Evolutionary conservation across 2,888 invertebrate genomes (phyloP).

Genomic region (Barypeithes pellucidus): DNA sequence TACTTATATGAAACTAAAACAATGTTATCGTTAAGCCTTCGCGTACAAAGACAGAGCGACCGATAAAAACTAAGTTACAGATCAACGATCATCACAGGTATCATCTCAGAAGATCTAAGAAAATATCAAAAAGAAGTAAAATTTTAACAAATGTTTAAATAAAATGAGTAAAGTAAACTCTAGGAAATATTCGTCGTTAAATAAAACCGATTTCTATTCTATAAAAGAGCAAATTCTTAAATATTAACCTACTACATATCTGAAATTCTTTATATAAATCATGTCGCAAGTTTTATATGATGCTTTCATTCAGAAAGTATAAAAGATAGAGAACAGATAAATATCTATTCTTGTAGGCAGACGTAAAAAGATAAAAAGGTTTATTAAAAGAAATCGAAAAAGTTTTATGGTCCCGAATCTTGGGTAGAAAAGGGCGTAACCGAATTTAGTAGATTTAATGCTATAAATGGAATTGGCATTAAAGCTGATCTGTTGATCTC

Average conservation of each 20-base stretch:
- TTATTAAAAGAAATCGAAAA: slow-evolving; percentile 30
- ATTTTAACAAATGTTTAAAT: too few relatives aligned
- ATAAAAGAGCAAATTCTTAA: not conserved
- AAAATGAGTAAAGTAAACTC: not conserved
- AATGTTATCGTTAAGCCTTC: too few relatives aligned
- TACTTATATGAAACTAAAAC: too few relatives aligned
- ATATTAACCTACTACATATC: slow-evolving; percentile 1
- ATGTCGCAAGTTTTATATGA: slow-evolving; percentile 15
- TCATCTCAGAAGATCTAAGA: too few relatives aligned
- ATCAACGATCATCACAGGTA: too few relatives aligned
- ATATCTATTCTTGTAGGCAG: slow-evolving; percentile 15
- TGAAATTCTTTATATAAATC: slow-evolving; percentile 14
- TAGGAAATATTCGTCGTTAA: not conserved
- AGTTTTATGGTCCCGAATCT: slow-evolving; percentile 10
- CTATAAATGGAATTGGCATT: slow-evolving; percentile 11
- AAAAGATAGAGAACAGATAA: slow-evolving; percentile 24
- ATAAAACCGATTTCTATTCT: not conserved
- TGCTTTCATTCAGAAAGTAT: slow-evolving; percentile 12
- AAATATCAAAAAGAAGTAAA: too few relatives aligned
- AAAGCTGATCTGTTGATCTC: not conserved
- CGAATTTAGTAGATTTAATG: slow-evolving; percentile 12
- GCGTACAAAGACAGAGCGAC: too few relatives aligned
- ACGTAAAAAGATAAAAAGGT: slow-evolving; percentile 21
- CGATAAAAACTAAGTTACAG: too few relatives aligned
- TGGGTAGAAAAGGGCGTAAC: slow-evolving; percentile 19